A percentile compares a stretch with the other conserved stretches of the same genome.
phyloP scores from a whole-genome alignment of 2,797 vertebrate species.

The Notamacropus eugenii region DNA sequence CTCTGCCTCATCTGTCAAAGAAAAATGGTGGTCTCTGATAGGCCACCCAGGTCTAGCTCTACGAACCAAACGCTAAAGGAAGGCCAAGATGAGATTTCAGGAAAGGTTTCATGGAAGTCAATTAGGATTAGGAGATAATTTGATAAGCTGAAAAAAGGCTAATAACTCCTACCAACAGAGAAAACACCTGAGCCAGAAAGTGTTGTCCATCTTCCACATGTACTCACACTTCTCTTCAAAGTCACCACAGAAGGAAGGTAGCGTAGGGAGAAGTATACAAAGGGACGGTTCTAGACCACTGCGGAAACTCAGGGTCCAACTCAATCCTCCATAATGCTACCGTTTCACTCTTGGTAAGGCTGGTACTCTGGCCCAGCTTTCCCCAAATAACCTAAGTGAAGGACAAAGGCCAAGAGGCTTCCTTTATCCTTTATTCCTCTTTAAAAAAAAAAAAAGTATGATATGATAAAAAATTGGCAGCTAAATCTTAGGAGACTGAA shows the following conservation, averaged over 20 bases:
- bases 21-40: neutral
- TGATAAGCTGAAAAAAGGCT: neutral
- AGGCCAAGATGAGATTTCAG: neutral
- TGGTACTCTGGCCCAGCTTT: neutral
- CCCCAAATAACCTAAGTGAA: neutral
- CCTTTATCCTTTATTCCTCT: neutral
- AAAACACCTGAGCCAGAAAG: neutral
- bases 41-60: neutral
- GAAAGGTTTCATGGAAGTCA: neutral
- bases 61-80: no score
- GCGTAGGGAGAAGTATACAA: neutral
- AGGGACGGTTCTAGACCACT: neutral
- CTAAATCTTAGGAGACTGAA: neutral
- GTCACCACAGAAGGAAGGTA: neutral
- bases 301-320: neutral
- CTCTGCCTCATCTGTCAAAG: neutral
- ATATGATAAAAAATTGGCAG: neutral
- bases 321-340: neutral
- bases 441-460: neutral
- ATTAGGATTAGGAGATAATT: neutral
- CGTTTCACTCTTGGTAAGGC: neutral
- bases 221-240: neutral
- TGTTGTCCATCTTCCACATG: neutral
- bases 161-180: neutral
- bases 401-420: no score